Base-by-base conservation (phyloP, 2,797 vertebrate species). In the Catamblyrhynchus diadema region DNA sequence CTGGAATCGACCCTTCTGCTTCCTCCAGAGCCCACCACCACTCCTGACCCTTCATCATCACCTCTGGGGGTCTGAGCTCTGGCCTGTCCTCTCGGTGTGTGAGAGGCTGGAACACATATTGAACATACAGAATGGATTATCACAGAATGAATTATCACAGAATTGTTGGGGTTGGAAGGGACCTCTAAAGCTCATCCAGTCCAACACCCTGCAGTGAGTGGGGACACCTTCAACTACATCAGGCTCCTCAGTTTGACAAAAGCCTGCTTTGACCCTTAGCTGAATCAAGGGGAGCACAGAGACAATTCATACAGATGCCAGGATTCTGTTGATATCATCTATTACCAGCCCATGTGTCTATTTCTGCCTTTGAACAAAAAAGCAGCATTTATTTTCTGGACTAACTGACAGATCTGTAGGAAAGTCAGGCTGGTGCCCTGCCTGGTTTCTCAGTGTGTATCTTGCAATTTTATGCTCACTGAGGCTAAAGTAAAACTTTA, bases 401-500 rank as follows among this genome's bases (percentile, higher is more conserved):
- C 54, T 33, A 41, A 25, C 19, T 74, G 92, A 32, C 81, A 59
- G n/a, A 75, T 70, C 66, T 64, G 41, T 22, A 10, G 48, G 73
- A 67, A 33, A 92, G 80, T 64, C 62, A 64, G 30, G 21, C 42
- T 23, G 59, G 39, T 61, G 71, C 82, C 44, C 88, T 91, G 90
- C 72, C 41, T 73, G 78, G 8, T 39, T 91, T 95, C 84, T 92
- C 73, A 19, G 65, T 39, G 48, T 51, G 27, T 47, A 4, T 69
- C 82, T 73, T 59, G 82, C 30, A 66, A 70, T 88, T 96, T 94
- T 81, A 27, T 93, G 86, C 78, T 94, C 81, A 39, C 32, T 4
- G 23, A 88, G 81, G 93, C 90, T 91, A 65, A 93, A 97, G 81
- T 85, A 84, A 94, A 96, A 95, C 94, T 97, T 96, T 82, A 94